A percentile compares a stretch with the other conserved stretches of the same genome.
Evolutionary conservation across 2,113 vertebrate genomes (phyloP).

Genomic region (Taurulus bubalis): DNA sequence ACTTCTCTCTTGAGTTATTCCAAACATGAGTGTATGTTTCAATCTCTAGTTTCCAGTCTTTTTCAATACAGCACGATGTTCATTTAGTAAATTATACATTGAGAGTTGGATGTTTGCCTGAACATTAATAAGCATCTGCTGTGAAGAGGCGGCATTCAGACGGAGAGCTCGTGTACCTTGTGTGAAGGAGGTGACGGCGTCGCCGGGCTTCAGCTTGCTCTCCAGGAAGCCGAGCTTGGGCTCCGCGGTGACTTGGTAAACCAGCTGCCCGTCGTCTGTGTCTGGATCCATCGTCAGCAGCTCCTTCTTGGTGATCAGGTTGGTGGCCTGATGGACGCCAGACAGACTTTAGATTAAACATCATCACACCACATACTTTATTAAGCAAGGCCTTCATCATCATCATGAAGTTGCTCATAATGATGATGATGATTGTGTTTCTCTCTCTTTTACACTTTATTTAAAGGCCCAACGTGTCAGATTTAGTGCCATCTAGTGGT

Average conservation of each 20-base stretch:
- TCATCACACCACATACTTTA: background rate
- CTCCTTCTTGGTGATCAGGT: conserved; percentile 96
- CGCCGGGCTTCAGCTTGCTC: conserved; percentile 89
- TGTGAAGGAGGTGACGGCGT: conserved; percentile 84
- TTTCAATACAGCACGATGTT: no score
- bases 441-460: background rate
- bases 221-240: conserved; percentile 91
- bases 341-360: background rate
- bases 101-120: no score
- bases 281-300: conserved; percentile 92
- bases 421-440: background rate
- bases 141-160: background rate
- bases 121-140: background rate
- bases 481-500: no score
- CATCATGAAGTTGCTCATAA: background rate
- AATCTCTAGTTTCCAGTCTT: no score
- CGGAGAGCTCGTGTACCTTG: conserved; percentile 84
- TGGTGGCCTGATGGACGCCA: conserved; percentile 87
- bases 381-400: background rate
- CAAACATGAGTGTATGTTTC: no score
- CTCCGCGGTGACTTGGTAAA: conserved; percentile 88
- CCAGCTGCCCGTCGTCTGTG: conserved; percentile 90
- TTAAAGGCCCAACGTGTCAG: no score
- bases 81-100: no score
- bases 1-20: no score